Evolutionary conservation across 2,797 vertebrate genomes (phyloP).

Genomic region (Gymnothorax reevesii): DNA sequence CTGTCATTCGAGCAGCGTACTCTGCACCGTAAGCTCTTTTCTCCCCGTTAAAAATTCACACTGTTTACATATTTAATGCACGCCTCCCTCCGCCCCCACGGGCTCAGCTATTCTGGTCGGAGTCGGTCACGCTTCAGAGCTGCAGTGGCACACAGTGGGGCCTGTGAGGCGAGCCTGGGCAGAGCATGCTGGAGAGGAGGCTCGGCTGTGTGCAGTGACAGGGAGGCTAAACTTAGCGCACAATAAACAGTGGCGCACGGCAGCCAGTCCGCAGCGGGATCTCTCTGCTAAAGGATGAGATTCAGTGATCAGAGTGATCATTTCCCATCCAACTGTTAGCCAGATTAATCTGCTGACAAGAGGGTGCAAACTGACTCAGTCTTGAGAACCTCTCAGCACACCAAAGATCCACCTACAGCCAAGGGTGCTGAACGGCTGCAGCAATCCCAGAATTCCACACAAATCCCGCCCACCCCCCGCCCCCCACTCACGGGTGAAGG

Average conservation of each 20-base stretch:
- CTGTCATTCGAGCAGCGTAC: conserved; percentile 36
- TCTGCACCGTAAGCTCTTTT: conserved; percentile 63
- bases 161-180: too few species aligned
- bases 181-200: background rate
- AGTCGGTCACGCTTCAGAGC: background rate
- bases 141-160: background rate
- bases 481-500: conserved; percentile 19
- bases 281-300: conserved; percentile 5
- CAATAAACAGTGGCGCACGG: background rate
- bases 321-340: conserved; percentile 31
- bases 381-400: conserved; percentile 38
- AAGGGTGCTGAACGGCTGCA: conserved; percentile 30
- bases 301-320: conserved; percentile 14
- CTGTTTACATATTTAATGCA: conserved; percentile 70
- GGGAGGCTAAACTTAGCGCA: background rate
- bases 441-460: conserved; percentile 35
- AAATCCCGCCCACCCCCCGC: conserved; percentile 44
- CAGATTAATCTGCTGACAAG: conserved; percentile 33
- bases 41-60: conserved; percentile 63
- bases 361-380: conserved; percentile 34
- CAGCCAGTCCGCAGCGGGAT: conserved; percentile 1
- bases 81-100: conserved; percentile 33
- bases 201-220: background rate
- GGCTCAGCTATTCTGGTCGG: conserved; percentile 52
- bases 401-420: conserved; percentile 35